Evolutionary conservation across 2,113 vertebrate genomes (phyloP), one percentile per base, ranked within the genome.

Genomic region (Lycaon pictus): DNA sequence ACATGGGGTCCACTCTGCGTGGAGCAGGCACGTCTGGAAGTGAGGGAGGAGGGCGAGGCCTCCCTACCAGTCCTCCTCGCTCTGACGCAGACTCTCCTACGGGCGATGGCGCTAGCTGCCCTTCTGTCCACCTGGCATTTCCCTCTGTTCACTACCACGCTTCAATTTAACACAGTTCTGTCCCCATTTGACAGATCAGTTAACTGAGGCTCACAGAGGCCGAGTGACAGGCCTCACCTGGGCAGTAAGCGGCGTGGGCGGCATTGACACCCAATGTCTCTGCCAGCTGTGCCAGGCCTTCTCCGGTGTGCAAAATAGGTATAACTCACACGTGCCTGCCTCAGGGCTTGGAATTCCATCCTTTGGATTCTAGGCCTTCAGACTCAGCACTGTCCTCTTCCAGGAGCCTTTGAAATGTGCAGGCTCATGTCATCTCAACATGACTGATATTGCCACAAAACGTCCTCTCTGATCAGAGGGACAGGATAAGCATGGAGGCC

Each of bases 361-460:
- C n/a, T 60, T 63, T 63, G 76, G 16, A 10, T 37, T 62, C 80
- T 12, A 1, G 0, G 53, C 51, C 88, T 43, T 60, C 43, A 67
- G 67, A 62, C 13, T 95, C 77, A 76, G 20, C 80, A 51, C 29
- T 90, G 20, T 60, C 60, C 27, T 92, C 72, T 92, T 62, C 48
- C 3, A 56, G 62, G 55, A 72, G 25, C 27, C 23, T 94, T 94
- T 53, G 53, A 88, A 84, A 81, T 76, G 56, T 5, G 27, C 56
- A n/a, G 37, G 27, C 43, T 63, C 13, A n/a, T 37, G 48, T 95
- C 29, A 76, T 37, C 53, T 76, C 77, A 58, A 19, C 3, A 10
- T 37, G 63, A 62, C 6, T 83, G 87, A 79, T 90, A 95, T 95
- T 48, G 37, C 63, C 53, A 84, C 87, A 92, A 83, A 87, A 58